phyloP scores from a whole-genome alignment of 2,797 vertebrate species.

The Hybognathus amarus region DNA sequence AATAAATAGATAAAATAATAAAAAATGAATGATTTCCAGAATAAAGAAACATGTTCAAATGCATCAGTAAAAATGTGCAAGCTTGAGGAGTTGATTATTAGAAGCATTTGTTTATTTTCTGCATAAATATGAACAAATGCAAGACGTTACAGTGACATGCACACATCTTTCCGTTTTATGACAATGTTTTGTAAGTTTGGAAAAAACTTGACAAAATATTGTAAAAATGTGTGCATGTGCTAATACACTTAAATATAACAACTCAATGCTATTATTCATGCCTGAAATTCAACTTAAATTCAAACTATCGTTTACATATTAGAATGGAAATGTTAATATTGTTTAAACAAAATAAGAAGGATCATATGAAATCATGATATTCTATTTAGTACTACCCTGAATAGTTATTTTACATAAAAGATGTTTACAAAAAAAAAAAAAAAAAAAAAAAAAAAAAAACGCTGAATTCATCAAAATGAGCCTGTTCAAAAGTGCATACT shows the following conservation, averaged over 20 bases:
- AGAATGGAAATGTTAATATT: rapidly evolving
- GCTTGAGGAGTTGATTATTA: background rate
- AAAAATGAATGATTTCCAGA: background rate
- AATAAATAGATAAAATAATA: background rate
- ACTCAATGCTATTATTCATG: background rate
- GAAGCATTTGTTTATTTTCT: background rate
- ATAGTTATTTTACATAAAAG: no score
- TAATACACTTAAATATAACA: background rate
- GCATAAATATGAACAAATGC: background rate
- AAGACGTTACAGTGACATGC: background rate
- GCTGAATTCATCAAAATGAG: no score
- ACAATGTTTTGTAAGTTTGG: no score
- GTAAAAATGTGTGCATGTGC: background rate
- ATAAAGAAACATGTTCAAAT: background rate
- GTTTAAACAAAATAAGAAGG: no score
- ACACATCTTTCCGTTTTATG: no score
- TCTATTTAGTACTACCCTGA: no score
- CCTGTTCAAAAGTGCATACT: no score
- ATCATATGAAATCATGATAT: no score
- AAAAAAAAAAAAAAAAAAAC: no score
- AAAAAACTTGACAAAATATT: no score
- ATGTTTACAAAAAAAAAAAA: no score
- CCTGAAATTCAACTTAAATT: background rate
- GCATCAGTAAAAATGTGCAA: background rate
- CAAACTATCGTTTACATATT: no score